Percentiles rank a stretch among this genome's conserved stretches.
These are phyloP conservation scores for Festucalex cinctus DNA, from an alignment of 2,113 vertebrate genomes.

Conservation along the genomic window DNA sequence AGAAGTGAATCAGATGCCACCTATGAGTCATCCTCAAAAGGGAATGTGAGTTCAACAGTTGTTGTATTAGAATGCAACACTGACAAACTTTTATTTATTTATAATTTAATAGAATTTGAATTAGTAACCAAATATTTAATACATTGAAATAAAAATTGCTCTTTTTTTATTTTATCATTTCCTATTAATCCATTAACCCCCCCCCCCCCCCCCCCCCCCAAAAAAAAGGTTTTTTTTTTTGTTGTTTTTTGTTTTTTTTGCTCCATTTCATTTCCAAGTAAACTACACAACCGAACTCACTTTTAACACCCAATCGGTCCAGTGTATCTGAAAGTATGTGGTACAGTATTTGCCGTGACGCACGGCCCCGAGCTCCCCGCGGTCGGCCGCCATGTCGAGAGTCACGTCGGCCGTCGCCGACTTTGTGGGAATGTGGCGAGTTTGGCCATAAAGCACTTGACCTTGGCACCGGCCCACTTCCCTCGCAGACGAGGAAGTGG, in stretches of 20 bases:
- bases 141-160: too few relatives aligned
- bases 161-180: too few relatives aligned
- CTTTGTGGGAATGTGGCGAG: conserved; percentile 75
- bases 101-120: too few relatives aligned
- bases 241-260: too few relatives aligned
- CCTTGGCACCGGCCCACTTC: conserved; percentile 74
- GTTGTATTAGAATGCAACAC: neutral
- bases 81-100: neutral
- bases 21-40: neutral
- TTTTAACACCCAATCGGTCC: too few relatives aligned
- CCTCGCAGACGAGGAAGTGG: conserved; percentile 74
- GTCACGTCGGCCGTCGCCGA: conserved; percentile 67
- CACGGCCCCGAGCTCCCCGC: conserved; percentile 39
- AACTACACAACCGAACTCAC: too few relatives aligned
- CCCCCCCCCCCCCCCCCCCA: too few relatives aligned
- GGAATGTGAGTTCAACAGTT: neutral
- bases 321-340: neutral
- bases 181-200: too few relatives aligned
- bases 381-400: conserved; percentile 70
- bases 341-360: conserved; percentile 10
- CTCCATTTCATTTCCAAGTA: too few relatives aligned
- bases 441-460: conserved; percentile 68
- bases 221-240: too few relatives aligned
- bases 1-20: neutral
- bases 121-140: too few relatives aligned